Conservation (phyloP, 2,888 invertebrate genomes). For the Polydrusus pterygomalis region DNA sequence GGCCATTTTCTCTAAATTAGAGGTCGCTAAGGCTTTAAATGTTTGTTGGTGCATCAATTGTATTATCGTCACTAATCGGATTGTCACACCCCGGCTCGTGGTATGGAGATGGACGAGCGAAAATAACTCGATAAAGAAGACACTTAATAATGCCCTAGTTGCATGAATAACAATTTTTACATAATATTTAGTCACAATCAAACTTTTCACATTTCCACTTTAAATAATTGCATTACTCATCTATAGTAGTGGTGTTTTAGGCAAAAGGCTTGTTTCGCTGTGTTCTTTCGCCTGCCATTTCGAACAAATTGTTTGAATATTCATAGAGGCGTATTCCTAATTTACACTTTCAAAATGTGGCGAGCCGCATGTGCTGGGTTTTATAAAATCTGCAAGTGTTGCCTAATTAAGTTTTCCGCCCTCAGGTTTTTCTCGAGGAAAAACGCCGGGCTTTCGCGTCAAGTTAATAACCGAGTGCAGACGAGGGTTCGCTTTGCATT, state of each 20-base stretch:
- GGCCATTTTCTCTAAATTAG: no score
- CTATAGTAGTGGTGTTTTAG: conserved; percentile 59
- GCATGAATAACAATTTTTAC: no score
- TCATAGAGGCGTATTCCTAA: conserved; percentile 61
- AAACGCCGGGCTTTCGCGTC: conserved; percentile 31
- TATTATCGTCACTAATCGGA: no score
- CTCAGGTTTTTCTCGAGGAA: conserved; percentile 28
- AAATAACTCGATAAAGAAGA: no score
- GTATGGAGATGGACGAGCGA: no score
- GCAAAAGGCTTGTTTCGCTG: conserved; percentile 61
- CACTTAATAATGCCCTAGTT: no score
- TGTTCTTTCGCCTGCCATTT: conserved; percentile 60
- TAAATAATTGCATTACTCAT: conserved; percentile 62
- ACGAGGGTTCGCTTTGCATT: conserved; percentile 8
- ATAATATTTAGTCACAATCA: neutral
- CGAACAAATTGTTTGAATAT: conserved; percentile 61
- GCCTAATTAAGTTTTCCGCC: conserved; percentile 47
- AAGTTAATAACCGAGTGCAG: conserved; percentile 26
- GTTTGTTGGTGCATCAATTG: no score
- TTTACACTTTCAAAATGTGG: conserved; percentile 60
- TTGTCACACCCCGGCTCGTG: no score
- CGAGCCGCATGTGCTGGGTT: conserved; percentile 59
- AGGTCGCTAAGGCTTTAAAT: no score
- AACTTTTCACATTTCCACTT: conserved; percentile 57
- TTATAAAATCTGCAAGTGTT: conserved; percentile 54